These are phyloP conservation scores for Cuculus canorus DNA, from an alignment of 2,797 vertebrate species.

Conservation along the genomic window DNA sequence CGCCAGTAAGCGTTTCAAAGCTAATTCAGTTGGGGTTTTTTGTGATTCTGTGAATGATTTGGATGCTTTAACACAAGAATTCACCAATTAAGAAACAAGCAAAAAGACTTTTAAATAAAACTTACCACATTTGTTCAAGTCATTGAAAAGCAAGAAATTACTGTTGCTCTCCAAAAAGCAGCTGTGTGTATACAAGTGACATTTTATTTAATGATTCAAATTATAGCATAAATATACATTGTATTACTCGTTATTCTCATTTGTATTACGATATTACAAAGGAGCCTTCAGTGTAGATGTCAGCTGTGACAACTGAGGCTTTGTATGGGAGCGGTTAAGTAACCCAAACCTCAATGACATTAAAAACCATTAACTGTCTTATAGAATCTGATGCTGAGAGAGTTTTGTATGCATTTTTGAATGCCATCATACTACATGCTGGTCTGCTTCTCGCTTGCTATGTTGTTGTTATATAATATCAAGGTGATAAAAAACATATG, in stretches of 20 bases:
- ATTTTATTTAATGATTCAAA: slow-evolving; percentile 62
- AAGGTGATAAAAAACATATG: not conserved
- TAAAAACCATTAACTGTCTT: not conserved
- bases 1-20: not conserved
- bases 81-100: slow-evolving; percentile 50
- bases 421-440: not conserved
- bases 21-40: not conserved
- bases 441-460: not conserved
- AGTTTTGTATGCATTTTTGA: not conserved
- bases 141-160: slow-evolving; percentile 61
- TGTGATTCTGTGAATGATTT: not conserved
- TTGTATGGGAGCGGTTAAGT: not conserved
- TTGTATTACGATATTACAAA: not conserved
- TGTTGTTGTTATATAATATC: not conserved
- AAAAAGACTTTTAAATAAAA: slow-evolving; percentile 49
- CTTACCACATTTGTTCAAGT: slow-evolving; percentile 38
- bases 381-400: not conserved
- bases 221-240: slow-evolving; percentile 47
- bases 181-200: slow-evolving; percentile 63
- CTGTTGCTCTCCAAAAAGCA: slow-evolving; percentile 63
- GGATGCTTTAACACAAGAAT: slow-evolving; percentile 39
- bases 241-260: slow-evolving; percentile 43
- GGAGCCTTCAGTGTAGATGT: not conserved
- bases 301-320: not conserved
- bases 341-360: not conserved